phyloP scores from a whole-genome alignment of 2,113 vertebrate genomes.

The Cyphomyrus plagiostoma region DNA sequence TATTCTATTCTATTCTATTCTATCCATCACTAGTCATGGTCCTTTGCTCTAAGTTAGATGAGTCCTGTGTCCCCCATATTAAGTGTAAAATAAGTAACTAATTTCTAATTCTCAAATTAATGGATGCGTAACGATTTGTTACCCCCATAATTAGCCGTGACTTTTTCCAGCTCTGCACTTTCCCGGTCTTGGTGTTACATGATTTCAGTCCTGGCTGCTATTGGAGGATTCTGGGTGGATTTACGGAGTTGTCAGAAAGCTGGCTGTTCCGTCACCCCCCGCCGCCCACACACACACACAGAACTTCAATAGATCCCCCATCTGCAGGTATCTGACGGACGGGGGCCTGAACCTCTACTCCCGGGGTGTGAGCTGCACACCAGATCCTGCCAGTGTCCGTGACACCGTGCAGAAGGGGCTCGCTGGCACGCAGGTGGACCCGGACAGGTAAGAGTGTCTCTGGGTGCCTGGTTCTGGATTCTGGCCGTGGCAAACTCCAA shows the following conservation, averaged over 20 bases:
- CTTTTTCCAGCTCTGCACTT: background rate
- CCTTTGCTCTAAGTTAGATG: background rate
- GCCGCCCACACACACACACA: background rate
- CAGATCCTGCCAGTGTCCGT: constrained; percentile 58
- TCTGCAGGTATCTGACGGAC: constrained; percentile 76
- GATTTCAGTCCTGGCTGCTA: background rate
- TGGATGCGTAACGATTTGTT: background rate
- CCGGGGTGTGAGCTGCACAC: constrained; percentile 64
- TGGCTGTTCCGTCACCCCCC: background rate
- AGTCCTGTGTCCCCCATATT: background rate
- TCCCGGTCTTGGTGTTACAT: background rate
- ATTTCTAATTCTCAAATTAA: background rate
- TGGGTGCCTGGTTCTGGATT: background rate
- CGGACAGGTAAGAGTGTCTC: constrained; percentile 66
- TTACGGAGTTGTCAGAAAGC: background rate
- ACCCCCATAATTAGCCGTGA: background rate
- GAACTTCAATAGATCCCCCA: background rate
- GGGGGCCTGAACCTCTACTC: constrained; percentile 74
- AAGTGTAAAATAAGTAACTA: background rate
- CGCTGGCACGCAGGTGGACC: constrained; percentile 66
- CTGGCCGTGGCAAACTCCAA: background rate
- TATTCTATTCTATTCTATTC: background rate
- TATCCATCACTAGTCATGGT: background rate
- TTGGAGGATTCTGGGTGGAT: background rate
- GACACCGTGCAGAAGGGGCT: constrained; percentile 64